Base-by-base conservation (phyloP, 2,888 invertebrate species). In the Melieria omissa region DNA sequence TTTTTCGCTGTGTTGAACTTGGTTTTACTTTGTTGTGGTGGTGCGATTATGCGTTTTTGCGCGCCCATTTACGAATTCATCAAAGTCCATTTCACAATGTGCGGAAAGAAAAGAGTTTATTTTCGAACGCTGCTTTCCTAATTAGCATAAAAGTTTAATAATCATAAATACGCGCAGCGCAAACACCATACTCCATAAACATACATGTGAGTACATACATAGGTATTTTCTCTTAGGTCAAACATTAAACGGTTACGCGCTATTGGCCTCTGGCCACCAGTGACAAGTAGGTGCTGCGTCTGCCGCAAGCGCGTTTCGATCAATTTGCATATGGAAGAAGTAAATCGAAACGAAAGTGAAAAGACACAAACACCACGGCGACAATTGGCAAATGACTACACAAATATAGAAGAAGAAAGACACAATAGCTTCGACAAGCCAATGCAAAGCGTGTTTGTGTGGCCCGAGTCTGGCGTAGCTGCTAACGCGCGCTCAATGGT, bases 321-420 rank as follows among this genome's bases (percentile, higher is more conserved):
- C 14, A 52, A 52, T 52, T 52, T 52, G 52, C 52, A 52, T 52
- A 52, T 52, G 52, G n/a, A 0, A 52, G 52, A 52, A 52, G 12
- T 52, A 4, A 52, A 14, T 52, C 52, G 14, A 52, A 52, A 52
- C 14, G 52, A 52, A 52, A 52, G 52, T 52, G 52, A 52, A 52
- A 52, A 49, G 49, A 49, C 2, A 49, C 49, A 49, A 52, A 52
- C 52, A 4, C 52, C 4, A 52, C 14, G 52, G 14, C 52, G 12
- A n/a, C 52, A 52, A 9, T 49, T 49, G 9, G 12, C 52, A 52
- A 9, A 52, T 29, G 29, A 29, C 29, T 29, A 29, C 29, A 29
- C 29, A 29, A 29, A 29, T 29, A 29, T 29, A 29, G 29, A 29
- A 29, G 29, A 29, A 29, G 29, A 29, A 29, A 29, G 29, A 29